Percentiles rank a stretch among this genome's conserved stretches.
Conservation (phyloP, 1,140 invertebrate species). For the Oscheius sp. region DNA sequence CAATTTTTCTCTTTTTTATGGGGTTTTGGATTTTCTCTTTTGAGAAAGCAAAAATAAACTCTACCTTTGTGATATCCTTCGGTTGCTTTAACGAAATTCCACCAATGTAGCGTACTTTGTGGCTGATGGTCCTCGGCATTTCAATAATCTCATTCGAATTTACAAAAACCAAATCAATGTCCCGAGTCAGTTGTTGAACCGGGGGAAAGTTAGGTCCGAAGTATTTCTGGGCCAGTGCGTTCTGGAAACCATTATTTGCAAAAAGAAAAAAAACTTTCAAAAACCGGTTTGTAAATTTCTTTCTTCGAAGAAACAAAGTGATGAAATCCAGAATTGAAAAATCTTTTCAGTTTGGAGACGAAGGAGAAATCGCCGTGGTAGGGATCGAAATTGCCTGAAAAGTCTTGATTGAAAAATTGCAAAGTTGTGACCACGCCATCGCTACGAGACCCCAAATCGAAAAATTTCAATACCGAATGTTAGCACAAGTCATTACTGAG, state of each 20-base stretch:
- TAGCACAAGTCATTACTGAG: no score
- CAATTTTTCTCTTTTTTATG: no score
- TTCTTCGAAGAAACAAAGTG: background rate
- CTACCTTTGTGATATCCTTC: slow-evolving; percentile 10
- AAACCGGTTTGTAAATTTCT: no score
- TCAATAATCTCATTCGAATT: slow-evolving; percentile 27
- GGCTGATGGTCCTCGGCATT: slow-evolving; percentile 4
- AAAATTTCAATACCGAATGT: no score
- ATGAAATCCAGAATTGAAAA: background rate
- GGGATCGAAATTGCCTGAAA: slow-evolving; percentile 2
- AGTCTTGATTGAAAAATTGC: no score
- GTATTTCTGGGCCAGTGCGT: background rate
- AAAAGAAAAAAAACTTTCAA: no score
- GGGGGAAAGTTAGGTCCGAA: background rate
- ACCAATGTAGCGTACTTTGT: slow-evolving; percentile 25
- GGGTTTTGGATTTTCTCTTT: no score
- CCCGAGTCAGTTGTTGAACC: background rate
- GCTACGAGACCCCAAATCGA: no score
- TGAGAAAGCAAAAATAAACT: no score
- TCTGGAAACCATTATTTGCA: no score
- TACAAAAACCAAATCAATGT: slow-evolving; percentile 3
- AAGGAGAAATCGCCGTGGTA: background rate
- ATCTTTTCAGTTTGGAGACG: background rate
- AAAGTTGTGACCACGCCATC: no score
- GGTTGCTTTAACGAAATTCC: slow-evolving; percentile 18